A percentile compares a stretch with the other conserved stretches of the same genome.
Conservation (phyloP, 2,113 vertebrate species). For the Tachysurus vachellii region DNA sequence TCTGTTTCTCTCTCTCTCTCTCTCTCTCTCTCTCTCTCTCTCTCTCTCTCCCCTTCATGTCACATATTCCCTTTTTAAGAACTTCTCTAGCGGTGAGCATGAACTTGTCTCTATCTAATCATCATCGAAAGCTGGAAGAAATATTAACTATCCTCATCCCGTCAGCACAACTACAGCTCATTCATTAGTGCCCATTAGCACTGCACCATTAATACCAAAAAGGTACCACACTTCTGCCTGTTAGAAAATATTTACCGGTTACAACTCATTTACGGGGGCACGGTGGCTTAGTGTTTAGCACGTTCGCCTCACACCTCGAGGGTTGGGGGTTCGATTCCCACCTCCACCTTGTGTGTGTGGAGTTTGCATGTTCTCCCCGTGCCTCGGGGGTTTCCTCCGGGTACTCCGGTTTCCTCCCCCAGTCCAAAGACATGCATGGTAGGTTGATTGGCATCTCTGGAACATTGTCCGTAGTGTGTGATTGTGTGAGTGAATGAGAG, state of each 20-base stretch:
- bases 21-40: not conserved
- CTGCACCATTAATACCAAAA: not conserved
- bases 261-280: too few species aligned
- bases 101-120: not conserved
- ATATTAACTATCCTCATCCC: not conserved
- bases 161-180: not conserved
- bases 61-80: not conserved
- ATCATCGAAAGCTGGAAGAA: not conserved
- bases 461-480: too few species aligned
- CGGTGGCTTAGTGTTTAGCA: too few species aligned
- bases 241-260: not conserved
- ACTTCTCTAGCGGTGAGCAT: not conserved
- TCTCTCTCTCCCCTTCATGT: not conserved
- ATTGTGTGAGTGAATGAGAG: too few species aligned
- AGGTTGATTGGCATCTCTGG: too few species aligned
- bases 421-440: too few species aligned
- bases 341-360: too few species aligned
- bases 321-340: too few species aligned
- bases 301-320: too few species aligned
- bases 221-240: not conserved
- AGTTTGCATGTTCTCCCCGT: too few species aligned
- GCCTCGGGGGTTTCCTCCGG: too few species aligned
- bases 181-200: not conserved
- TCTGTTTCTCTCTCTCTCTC: constrained; percentile 3
- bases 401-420: too few species aligned